phyloP scores from a whole-genome alignment of 2,797 vertebrate genomes.

The Oophaga sylvatica region DNA sequence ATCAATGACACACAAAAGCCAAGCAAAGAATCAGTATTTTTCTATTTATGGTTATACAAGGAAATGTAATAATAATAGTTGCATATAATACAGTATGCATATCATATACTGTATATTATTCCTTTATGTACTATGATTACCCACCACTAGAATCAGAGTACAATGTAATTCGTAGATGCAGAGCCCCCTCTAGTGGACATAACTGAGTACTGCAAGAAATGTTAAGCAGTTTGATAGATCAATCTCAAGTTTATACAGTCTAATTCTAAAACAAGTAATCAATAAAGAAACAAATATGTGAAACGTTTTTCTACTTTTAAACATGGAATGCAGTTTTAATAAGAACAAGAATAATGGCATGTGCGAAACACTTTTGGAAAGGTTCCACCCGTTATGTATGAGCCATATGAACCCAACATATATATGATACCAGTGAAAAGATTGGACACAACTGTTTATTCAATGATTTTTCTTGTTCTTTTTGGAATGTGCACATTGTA shows the following conservation, averaged over 20 bases:
- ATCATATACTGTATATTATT: not conserved
- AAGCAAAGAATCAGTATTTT: not conserved
- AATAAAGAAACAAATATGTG: not conserved
- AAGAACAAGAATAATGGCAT: no score
- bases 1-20: no score
- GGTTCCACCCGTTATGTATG: no score
- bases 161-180: not conserved
- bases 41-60: not conserved
- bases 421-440: no score
- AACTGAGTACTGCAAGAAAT: not conserved
- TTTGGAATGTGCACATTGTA: no score
- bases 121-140: not conserved
- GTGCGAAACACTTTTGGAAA: no score
- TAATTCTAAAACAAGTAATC: not conserved
- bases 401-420: no score
- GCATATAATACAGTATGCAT: not conserved
- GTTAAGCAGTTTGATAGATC: not conserved
- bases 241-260: not conserved
- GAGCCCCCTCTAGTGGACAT: conserved; percentile 24
- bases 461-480: no score
- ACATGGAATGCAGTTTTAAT: no score
- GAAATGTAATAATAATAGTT: not conserved
- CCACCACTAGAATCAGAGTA: not conserved
- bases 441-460: no score
- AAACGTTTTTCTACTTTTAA: not conserved